phyloP scores from a whole-genome alignment of 2,888 invertebrate genomes.

The Serripes groenlandicus region DNA sequence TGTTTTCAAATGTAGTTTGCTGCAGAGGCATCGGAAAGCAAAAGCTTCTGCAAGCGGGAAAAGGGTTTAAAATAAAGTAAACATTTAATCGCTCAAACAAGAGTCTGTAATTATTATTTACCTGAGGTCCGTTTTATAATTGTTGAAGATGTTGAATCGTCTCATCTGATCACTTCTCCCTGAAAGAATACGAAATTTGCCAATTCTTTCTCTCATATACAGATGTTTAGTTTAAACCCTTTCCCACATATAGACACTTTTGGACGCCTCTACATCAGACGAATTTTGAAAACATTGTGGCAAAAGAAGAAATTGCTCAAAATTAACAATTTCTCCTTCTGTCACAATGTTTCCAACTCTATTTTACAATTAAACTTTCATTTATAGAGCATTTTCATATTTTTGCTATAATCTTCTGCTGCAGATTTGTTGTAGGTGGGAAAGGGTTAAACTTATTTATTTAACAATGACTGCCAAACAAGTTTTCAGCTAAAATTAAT shows the following conservation, averaged over 20 bases:
- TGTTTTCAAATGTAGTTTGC: no score
- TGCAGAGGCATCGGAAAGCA: no score
- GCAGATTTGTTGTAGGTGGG: background rate
- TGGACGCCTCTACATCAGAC: background rate
- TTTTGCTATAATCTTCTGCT: no score
- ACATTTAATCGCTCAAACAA: no score
- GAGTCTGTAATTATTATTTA: no score
- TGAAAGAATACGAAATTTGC: background rate
- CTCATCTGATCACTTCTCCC: slow-evolving; percentile 5
- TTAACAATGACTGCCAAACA: background rate
- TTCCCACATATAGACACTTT: background rate
- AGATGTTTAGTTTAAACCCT: background rate
- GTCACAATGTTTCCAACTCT: background rate
- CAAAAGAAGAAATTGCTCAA: background rate
- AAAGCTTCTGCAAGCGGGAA: no score
- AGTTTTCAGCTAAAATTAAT: no score
- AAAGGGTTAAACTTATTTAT: background rate
- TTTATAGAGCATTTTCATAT: background rate
- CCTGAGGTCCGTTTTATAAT: slow-evolving; percentile 5
- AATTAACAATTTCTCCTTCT: background rate
- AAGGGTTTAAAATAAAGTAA: no score
- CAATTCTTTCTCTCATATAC: no score
- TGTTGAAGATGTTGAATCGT: background rate
- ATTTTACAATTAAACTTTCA: background rate
- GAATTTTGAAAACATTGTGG: background rate